Evolutionary conservation across 2,888 invertebrate species (phyloP).

Genomic region (Mantis religiosa): DNA sequence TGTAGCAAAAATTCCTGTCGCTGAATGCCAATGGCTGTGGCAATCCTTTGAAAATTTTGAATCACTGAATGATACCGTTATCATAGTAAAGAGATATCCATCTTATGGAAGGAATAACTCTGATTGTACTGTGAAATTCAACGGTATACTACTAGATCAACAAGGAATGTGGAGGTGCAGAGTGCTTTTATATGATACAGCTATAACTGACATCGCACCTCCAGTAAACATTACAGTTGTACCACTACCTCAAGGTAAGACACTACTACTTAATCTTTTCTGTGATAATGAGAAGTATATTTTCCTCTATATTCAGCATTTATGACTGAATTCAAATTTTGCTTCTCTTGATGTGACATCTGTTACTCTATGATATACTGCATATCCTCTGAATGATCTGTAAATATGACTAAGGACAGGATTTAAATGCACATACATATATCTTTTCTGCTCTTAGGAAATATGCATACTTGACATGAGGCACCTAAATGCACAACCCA

Average conservation of each 20-base stretch:
- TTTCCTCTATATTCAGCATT: too few relatives aligned
- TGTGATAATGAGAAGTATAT: too few relatives aligned
- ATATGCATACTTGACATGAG: too few relatives aligned
- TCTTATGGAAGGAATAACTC: constrained; percentile 44
- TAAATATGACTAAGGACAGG: too few relatives aligned
- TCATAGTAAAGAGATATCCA: constrained; percentile 41
- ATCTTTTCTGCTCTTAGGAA: too few relatives aligned
- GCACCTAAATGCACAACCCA: too few relatives aligned
- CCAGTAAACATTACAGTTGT: neutral
- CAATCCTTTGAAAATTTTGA: constrained; percentile 36
- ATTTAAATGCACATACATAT: too few relatives aligned
- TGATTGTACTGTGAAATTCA: constrained; percentile 44
- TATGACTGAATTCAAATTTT: too few relatives aligned
- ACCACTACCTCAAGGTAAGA: neutral
- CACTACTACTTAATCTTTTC: too few relatives aligned
- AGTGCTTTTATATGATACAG: neutral
- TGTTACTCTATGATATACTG: too few relatives aligned
- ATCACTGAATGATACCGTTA: neutral
- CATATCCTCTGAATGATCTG: too few relatives aligned
- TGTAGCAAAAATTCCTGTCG: constrained; percentile 39
- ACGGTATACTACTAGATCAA: constrained; percentile 42
- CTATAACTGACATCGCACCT: neutral
- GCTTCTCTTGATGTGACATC: too few relatives aligned
- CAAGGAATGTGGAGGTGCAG: constrained; percentile 44
- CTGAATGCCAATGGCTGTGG: constrained; percentile 44